Evolutionary conservation across 2,888 invertebrate genomes (phyloP).

Genomic region (Mamestra brassicae): DNA sequence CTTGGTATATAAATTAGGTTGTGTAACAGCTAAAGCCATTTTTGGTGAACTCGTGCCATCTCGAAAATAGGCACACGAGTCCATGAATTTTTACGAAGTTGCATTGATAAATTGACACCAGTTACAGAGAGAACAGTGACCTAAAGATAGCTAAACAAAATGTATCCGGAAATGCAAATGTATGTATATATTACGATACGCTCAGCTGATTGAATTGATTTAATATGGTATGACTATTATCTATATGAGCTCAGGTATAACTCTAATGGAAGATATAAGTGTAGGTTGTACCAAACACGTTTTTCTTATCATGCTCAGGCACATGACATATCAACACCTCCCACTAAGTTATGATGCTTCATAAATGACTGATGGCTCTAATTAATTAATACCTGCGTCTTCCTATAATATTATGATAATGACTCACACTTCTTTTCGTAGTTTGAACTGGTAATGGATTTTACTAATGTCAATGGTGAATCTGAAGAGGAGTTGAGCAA

Average conservation of each 20-base stretch:
- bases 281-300: slow-evolving; percentile 37
- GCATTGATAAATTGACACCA: neutral
- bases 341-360: slow-evolving; percentile 19
- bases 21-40: neutral
- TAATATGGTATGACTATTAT: slow-evolving; percentile 15
- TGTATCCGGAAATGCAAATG: slow-evolving; percentile 48
- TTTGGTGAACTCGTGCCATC: neutral
- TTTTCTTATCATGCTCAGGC: slow-evolving; percentile 36
- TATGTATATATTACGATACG: slow-evolving; percentile 25
- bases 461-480: slow-evolving; percentile 8
- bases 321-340: slow-evolving; percentile 29
- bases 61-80: neutral
- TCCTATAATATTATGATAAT: slow-evolving; percentile 8
- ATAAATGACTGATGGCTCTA: slow-evolving; percentile 28
- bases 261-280: slow-evolving; percentile 34
- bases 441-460: slow-evolving; percentile 13
- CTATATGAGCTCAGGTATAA: slow-evolving; percentile 6
- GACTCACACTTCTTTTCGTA: slow-evolving; percentile 19
- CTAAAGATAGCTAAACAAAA: slow-evolving; percentile 7
- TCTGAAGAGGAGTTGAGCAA: neutral
- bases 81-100: neutral
- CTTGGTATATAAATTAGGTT: too few species aligned
- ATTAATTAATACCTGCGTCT: slow-evolving; percentile 42
- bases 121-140: slow-evolving; percentile 12
- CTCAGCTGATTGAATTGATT: slow-evolving; percentile 48